Evolutionary conservation across 2,113 vertebrate species (phyloP).

Genomic region (Hippocampus barbouri): DNA sequence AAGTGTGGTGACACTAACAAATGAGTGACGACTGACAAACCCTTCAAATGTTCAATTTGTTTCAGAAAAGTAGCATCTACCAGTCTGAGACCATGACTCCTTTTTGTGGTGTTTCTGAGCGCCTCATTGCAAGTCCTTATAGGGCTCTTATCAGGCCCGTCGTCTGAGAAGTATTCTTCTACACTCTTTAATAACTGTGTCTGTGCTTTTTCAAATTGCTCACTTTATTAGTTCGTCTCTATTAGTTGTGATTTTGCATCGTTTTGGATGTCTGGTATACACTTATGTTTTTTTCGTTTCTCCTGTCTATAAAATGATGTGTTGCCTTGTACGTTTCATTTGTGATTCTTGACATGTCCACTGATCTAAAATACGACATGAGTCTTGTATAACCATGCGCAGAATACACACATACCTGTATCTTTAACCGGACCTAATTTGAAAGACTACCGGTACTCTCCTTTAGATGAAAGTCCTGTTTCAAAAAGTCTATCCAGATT

Average conservation of each 20-base stretch:
- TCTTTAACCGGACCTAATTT: too few species aligned
- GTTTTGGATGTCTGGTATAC: conserved; percentile 59
- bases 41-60: conserved; percentile 25
- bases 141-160: conserved; percentile 1
- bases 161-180: conserved; percentile 57
- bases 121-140: conserved; percentile 21
- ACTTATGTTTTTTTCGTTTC: conserved; percentile 52
- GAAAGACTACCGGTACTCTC: too few species aligned
- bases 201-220: conserved; percentile 29
- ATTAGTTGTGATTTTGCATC: conserved; percentile 53
- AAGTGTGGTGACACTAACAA: conserved; percentile 14
- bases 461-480: too few species aligned
- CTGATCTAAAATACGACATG: not conserved
- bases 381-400: not conserved
- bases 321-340: conserved; percentile 61
- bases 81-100: conserved; percentile 47
- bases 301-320: conserved; percentile 56
- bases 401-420: too few species aligned
- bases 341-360: conserved; percentile 13
- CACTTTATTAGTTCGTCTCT: conserved; percentile 41
- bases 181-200: conserved; percentile 49
- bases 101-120: conserved; percentile 43
- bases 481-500: too few species aligned
- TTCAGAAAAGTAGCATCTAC: conserved; percentile 69
- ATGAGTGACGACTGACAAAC: conserved; percentile 19